Evolutionary conservation across 2,797 vertebrate species (phyloP).

Genomic region (Pelobates cultripes): DNA sequence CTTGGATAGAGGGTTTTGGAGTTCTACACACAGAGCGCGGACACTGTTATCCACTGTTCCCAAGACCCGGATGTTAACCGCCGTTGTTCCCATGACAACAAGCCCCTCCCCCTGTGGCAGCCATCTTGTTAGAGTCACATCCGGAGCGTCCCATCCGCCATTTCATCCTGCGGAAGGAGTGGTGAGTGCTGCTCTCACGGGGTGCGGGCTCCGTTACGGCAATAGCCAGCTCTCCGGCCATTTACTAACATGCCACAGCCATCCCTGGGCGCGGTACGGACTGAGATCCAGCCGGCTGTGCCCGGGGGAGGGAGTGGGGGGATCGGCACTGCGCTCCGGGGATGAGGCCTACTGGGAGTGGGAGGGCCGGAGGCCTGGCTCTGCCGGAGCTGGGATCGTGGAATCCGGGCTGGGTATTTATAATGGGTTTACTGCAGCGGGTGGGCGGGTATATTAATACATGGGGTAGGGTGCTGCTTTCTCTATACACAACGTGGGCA

Average conservation of each 20-base stretch:
- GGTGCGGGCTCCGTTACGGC: background rate
- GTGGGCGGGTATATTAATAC: too few species aligned
- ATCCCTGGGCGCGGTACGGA: background rate
- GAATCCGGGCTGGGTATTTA: too few species aligned
- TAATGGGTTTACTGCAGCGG: too few species aligned
- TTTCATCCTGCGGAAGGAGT: constrained; percentile 39
- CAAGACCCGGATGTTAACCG: too few species aligned
- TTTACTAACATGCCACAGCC: too few species aligned
- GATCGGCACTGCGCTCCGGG: too few species aligned
- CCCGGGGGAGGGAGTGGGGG: background rate
- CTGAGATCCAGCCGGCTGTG: background rate
- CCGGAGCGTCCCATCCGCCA: constrained; percentile 46
- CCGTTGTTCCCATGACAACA: constrained; percentile 30
- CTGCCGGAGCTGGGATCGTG: too few species aligned
- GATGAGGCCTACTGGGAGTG: background rate
- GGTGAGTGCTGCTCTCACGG: background rate
- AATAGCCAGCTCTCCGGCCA: too few species aligned
- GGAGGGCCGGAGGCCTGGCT: background rate
- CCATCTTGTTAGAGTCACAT: constrained; percentile 47
- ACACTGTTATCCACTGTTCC: background rate
- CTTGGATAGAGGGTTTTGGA: too few species aligned
- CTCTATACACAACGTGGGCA: too few species aligned
- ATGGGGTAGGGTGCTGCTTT: too few species aligned
- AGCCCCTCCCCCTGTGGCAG: constrained; percentile 21
- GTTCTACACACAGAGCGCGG: background rate